Evolutionary conservation across 2,797 vertebrate genomes (phyloP), one percentile per base, ranked within the genome.

Genomic region (Columba guinea): DNA sequence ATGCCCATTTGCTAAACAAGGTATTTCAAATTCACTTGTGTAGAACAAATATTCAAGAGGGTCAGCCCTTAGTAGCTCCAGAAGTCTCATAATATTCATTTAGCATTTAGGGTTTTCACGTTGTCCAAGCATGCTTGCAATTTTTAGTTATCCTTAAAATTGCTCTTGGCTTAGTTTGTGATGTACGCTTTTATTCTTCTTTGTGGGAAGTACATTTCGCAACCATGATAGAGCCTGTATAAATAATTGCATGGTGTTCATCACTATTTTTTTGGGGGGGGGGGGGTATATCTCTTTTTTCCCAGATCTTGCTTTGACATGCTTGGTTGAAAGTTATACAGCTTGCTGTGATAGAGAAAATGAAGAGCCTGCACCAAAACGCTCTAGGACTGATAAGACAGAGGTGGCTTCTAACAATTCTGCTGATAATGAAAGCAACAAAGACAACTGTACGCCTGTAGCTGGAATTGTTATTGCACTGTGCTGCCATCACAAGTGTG

Each of bases 401-500:
- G 95, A 93, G 44, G 55, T 44, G 75, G 70, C 93, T 95, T 74
- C 58, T 71, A 64, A 62, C 49, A n/a, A 28, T 91, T 68, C 67
- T 87, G 51, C 68, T 81, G 81, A 69, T 24, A 80, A 8, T 30
- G 90, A 96, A 81, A 92, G 83, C 67, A 86, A 58, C 62, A 82
- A 76, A 53, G 88, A 80, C 0, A 32, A 32, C 37, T 59, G 60
- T 60, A 95, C 86, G 44, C 92, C 86, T 5, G 98, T 99, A 34
- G 97, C 98, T 64, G 99, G 99, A 84, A 97, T 99, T 93, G 98
- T 97, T 35, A 98, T 99, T 84, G 99, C 99, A 1, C 96, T 99
- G 86, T 99, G 99, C 97, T 99, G 99, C 96, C 99, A 99, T 97
- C 99, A 99, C 91, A 98, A 98, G 92, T 99, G 99, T 81, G 98